Base-by-base conservation (phyloP, 2,888 invertebrate genomes). In the Perdita meconis region DNA sequence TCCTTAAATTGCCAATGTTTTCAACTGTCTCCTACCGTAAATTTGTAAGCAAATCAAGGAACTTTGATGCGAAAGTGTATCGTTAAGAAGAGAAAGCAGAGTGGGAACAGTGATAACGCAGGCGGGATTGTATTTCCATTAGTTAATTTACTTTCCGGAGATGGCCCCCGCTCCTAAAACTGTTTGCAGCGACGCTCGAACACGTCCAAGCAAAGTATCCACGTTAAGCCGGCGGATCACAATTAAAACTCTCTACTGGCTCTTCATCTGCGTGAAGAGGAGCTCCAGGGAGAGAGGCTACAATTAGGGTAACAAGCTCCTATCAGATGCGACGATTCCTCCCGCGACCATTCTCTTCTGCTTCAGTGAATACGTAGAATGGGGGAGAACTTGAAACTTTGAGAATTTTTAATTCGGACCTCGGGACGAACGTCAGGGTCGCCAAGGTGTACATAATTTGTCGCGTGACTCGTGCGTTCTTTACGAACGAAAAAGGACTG, bases 101-200 rank as follows among this genome's bases (percentile, higher is more conserved):
- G 47, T 47, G 22, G 42, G 24, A 60, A 19, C 24, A 44, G 57
- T 40, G 68, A 56, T 19, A 75, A 56, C 64, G 74, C 63, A 44
- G 68, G 56, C 55, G 42, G 75, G 81, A 85, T 83, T 79, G 81
- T 84, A 78, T 84, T 84, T 84, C 85, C 83, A 84, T 84, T 84
- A 84, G 83, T 84, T 84, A 84, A 84, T 84, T 84, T 82, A 75
- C 80, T 85, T 73, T 83, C 59, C 61, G 30, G 26, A 68, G 53
- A 69, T 47, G 26, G 55, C 30, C 47, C 40, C n/a, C 66, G 51
- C 55, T 67, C 47, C 65, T 72, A 72, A 83, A 84, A 84, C 82
- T 80, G 84, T 77, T 74, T 77, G 73, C 60, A 80, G 69, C 71
- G 72, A 72, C 72, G 65, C 75, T 68, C 73, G 68, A 74, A 72